Base-by-base conservation (phyloP, 2,797 vertebrate genomes). In the Enteromius viviparus region DNA sequence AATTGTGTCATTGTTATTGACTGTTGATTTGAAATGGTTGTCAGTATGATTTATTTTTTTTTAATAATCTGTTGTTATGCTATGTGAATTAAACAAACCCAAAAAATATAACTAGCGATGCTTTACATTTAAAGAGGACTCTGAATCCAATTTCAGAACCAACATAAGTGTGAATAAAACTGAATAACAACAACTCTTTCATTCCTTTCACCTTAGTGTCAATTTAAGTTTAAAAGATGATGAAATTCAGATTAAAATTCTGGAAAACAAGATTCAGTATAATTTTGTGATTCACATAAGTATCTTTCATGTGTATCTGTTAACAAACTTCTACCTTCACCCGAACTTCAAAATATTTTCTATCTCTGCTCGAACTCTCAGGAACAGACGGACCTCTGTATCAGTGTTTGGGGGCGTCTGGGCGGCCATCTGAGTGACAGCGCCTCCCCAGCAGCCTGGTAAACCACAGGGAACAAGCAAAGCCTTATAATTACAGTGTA, bases 401-500 rank as follows among this genome's bases (percentile, higher is more conserved):
- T 83, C 49, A 77, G 74, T 55, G 66, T 55, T 76, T 72, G 34
- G 64, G n/a, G 47, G 76, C 66, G 72, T 21, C 55, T 74, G 78
- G 78, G 32, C 23, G 23, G 26, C 23, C 64, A 64, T 76, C 65
- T 80, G 51, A 77, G 51, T 81, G 83, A 68, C 71, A 72, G 71
- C 6, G 6, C 29, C 29, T 37, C 62, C 76, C 58, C 64, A 66
- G 37, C 47, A 76, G 76, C 34, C 62, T 40, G 26, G 37, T 49
- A 65, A 78, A 74, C 70, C 66, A 76, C 77, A 76, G 83, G 72
- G 81, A 78, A 79, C 40, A 68, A 75, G 74, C 76, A 81, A 79
- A 66, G 64, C 42, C 77, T 84, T 70, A 70, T 87, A 86, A 89
- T 89, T 83, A 87, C 81, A 87, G 77, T 45, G 32, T 62, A 78